Conservation (phyloP, 2,888 invertebrate genomes). For the Exephanes ischioxanthus region DNA sequence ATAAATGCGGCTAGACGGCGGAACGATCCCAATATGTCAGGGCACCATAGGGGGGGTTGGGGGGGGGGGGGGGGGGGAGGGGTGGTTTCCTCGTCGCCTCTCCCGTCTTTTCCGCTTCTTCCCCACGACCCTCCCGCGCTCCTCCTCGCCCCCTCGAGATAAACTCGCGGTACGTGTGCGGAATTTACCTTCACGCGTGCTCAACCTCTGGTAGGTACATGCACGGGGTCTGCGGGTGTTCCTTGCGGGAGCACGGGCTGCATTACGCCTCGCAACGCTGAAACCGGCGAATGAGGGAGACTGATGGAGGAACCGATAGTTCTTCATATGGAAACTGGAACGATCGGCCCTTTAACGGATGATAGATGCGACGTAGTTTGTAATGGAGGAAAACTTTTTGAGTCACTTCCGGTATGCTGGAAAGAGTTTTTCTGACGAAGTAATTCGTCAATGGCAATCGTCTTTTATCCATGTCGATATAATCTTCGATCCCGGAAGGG, state of each 20-base stretch:
- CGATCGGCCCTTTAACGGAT: neutral
- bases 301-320: constrained; percentile 46
- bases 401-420: neutral
- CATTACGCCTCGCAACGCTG: constrained; percentile 43
- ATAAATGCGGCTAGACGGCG: constrained; percentile 80
- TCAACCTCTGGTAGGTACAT: constrained; percentile 46
- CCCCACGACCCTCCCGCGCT: constrained; percentile 24
- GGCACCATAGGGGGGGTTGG: constrained; percentile 56
- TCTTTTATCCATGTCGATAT: too few relatives aligned
- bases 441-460: too few relatives aligned
- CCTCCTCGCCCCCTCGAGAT: constrained; percentile 76
- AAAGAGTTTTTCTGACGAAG: neutral
- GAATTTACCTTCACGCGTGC: constrained; percentile 74
- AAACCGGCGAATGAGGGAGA: constrained; percentile 32
- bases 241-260: constrained; percentile 20
- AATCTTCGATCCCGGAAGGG: too few relatives aligned
- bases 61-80: neutral
- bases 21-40: constrained; percentile 83
- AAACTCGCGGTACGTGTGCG: constrained; percentile 80
- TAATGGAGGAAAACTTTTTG: neutral
- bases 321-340: constrained; percentile 36
- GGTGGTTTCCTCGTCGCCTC: neutral
- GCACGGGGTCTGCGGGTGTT: constrained; percentile 1
- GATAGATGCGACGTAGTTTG: neutral
- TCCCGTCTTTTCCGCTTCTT: constrained; percentile 17